Conservation (phyloP, 1,140 invertebrate species). For the Micrasema minimum region DNA sequence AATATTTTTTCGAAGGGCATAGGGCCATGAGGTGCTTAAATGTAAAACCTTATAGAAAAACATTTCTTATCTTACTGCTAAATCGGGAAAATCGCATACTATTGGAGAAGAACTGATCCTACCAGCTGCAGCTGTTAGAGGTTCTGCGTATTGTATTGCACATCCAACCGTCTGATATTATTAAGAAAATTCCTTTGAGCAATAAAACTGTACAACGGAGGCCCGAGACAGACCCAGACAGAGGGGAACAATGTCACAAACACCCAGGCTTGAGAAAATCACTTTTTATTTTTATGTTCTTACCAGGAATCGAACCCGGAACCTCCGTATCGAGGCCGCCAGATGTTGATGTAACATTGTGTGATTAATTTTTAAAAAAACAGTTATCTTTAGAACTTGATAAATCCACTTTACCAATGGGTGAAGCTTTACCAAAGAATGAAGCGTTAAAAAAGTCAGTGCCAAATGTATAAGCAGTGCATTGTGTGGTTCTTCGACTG, state of each 20-base stretch:
- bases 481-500: conserved; percentile 52
- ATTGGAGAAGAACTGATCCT: conserved; percentile 59
- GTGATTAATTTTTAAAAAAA: conserved; percentile 55
- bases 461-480: conserved; percentile 42
- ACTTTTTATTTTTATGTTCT: too few species aligned
- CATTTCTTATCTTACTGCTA: conserved; percentile 55
- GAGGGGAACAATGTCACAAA: too few species aligned
- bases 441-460: conserved; percentile 55
- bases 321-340: too few species aligned
- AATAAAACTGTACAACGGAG: conserved; percentile 55
- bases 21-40: too few species aligned
- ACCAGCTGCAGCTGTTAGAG: conserved; percentile 55
- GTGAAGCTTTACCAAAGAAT: conserved; percentile 50
- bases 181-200: conserved; percentile 56
- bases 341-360: conserved; percentile 45
- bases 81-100: conserved; percentile 55
- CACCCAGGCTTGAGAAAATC: too few species aligned
- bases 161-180: conserved; percentile 56
- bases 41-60: too few species aligned
- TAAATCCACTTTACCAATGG: conserved; percentile 53
- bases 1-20: too few species aligned
- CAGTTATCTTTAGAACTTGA: conserved; percentile 55
- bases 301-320: too few species aligned
- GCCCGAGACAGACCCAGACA: conserved; percentile 54
- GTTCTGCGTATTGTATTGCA: conserved; percentile 52